phyloP scores from a whole-genome alignment of 2,797 vertebrate species.

The Pipistrellus kuhlii region DNA sequence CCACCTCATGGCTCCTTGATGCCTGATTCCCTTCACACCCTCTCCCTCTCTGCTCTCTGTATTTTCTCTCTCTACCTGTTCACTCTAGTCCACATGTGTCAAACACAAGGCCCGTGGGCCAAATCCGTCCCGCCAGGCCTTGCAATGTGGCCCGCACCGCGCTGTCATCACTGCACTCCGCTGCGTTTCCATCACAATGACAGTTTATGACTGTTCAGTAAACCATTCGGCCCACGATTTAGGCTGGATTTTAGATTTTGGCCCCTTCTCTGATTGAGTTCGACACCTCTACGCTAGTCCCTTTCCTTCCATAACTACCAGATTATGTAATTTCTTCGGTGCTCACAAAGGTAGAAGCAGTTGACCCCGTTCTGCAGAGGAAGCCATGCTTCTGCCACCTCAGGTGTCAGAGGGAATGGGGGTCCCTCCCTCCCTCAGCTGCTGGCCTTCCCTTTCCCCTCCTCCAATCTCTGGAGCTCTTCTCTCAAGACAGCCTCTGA shows the following conservation, averaged over 20 bases:
- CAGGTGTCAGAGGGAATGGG: background rate
- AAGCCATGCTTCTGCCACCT: background rate
- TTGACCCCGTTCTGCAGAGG: constrained; percentile 21
- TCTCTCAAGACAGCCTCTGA: background rate
- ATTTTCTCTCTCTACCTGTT: background rate
- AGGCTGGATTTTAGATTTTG: no score
- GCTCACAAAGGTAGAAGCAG: background rate
- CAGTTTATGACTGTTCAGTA: no score
- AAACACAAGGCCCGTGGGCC: no score
- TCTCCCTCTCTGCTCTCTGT: no score
- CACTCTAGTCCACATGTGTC: no score
- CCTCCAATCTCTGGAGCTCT: background rate
- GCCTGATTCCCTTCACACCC: background rate
- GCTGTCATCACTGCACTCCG: no score
- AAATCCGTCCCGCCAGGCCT: no score
- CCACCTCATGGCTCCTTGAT: background rate
- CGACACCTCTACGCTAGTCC: no score
- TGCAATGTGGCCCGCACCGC: no score
- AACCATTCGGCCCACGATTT: no score
- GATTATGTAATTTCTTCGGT: background rate
- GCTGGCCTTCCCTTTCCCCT: background rate
- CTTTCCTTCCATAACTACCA: background rate
- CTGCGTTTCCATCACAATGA: no score
- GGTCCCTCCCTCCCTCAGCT: background rate
- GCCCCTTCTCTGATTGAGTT: no score